These are phyloP conservation scores for Notarius lentiginosus DNA, from an alignment of 2,113 vertebrate genomes.

Conservation along the genomic window DNA sequence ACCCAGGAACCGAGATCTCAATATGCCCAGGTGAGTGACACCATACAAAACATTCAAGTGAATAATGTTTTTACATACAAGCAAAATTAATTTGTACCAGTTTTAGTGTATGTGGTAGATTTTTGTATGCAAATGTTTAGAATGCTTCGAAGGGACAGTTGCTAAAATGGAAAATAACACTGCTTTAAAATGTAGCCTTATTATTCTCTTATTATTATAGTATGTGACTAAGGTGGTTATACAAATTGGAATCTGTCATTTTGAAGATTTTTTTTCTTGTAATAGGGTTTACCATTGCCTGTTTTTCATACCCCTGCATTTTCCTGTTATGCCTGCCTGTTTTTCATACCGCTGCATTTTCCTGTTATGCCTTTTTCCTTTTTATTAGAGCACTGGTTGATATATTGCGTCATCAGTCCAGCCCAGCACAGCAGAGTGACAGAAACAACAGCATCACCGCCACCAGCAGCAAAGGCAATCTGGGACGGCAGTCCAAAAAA, in stretches of 20 bases:
- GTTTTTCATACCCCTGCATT: not conserved
- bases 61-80: not conserved
- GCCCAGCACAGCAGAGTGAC: slow-evolving; percentile 77
- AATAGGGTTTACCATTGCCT: not conserved
- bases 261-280: not conserved
- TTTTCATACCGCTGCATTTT: not conserved
- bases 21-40: slow-evolving; percentile 82
- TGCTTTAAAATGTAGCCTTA: not conserved
- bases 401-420: slow-evolving; percentile 85
- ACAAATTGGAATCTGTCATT: not conserved
- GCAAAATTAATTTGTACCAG: not conserved
- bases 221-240: not conserved
- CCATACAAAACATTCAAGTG: not conserved
- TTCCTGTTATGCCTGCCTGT: not conserved
- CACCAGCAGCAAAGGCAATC: slow-evolving; percentile 59
- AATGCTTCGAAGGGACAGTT: not conserved
- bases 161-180: not conserved
- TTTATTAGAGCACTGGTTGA: slow-evolving; percentile 83
- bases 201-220: not conserved
- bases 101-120: not conserved
- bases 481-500: slow-evolving; percentile 78
- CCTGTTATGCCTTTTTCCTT: not conserved
- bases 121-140: not conserved
- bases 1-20: slow-evolving; percentile 82
- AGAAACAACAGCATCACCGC: slow-evolving; percentile 75